Evolutionary conservation across 2,888 invertebrate species (phyloP), one percentile per base, ranked within the genome.

Genomic region (Microctonus aethiopoides): DNA sequence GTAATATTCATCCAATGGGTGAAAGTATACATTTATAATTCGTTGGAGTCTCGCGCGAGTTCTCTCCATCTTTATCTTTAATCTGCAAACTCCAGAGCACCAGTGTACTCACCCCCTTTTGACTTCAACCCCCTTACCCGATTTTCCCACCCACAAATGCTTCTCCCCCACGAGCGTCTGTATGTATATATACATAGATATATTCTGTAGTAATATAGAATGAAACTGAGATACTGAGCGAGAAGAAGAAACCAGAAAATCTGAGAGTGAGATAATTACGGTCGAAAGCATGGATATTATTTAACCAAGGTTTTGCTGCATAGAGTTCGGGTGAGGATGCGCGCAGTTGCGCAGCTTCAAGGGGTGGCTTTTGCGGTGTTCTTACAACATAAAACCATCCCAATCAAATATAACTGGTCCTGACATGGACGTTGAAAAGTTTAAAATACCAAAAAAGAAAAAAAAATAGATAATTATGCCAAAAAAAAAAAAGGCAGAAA

Each of bases 181-280:
- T 34, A 52, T 70, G 22, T 41, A n/a, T 20, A 46, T 16, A n/a
- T 16, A 22, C 13, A 51, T 16, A 20, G 36, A 68, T 52, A 74
- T 65, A 70, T 67, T 72, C 64, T 60, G 29, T 7, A 29, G 7
- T 5, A 3, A 7, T 5, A 29, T 29, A 29, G 29, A 29, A 29
- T 29, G 29, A 29, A 7, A 29, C 4, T 29, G 29, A 29, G 7
- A 29, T 29, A 29, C 61, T 71, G 71, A 70, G 71, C 34, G 71
- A 65, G 74, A 69, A 72, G 70, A 72, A 73, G 36, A 64, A 60
- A 54, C 66, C 79, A 80, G 80, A 83, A 82, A 84, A 84, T 84
- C 84, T 79, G 78, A 81, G 81, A 83, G 83, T 80, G 81, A 84
- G 84, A 84, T 84, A 84, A 84, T 84, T 84, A 83, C 83, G 84